Percentiles rank a stretch among this genome's conserved stretches.
These are phyloP conservation scores for Abscondita cerata DNA, from an alignment of 2,888 invertebrate species.

Conservation along the genomic window DNA sequence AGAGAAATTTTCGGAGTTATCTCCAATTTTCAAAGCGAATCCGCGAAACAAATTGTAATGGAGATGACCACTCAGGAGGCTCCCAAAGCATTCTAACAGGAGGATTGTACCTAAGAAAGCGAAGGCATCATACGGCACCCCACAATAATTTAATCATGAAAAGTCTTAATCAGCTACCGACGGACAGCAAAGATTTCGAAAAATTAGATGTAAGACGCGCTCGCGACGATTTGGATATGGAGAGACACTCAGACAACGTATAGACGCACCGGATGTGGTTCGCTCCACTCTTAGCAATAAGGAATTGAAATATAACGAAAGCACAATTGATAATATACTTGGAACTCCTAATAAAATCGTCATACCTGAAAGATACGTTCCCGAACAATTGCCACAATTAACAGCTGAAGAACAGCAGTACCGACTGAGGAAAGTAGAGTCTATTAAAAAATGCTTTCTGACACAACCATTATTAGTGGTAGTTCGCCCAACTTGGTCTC, in stretches of 20 bases:
- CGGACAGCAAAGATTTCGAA: slow-evolving; percentile 49
- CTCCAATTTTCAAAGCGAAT: slow-evolving; percentile 88
- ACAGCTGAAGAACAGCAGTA: slow-evolving; percentile 85
- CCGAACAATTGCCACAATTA: slow-evolving; percentile 87
- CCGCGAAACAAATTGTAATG: slow-evolving; percentile 84
- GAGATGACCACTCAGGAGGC: slow-evolving; percentile 67
- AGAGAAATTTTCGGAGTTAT: slow-evolving; percentile 66
- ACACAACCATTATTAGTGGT: slow-evolving; percentile 65
- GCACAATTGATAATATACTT: slow-evolving; percentile 85
- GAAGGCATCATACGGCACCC: slow-evolving; percentile 88
- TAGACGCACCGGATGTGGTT: slow-evolving; percentile 86
- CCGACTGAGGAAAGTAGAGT: slow-evolving; percentile 86
- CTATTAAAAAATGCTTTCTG: slow-evolving; percentile 88
- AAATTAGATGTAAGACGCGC: slow-evolving; percentile 64
- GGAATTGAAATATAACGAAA: slow-evolving; percentile 74
- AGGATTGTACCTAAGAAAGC: slow-evolving; percentile 79
- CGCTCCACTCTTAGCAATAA: slow-evolving; percentile 76
- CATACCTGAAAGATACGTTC: slow-evolving; percentile 91
- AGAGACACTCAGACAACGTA: slow-evolving; percentile 75
- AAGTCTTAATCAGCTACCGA: slow-evolving; percentile 52
- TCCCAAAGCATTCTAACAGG: slow-evolving; percentile 56
- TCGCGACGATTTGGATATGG: slow-evolving; percentile 87
- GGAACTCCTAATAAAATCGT: slow-evolving; percentile 89
- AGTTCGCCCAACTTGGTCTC: slow-evolving; percentile 49
- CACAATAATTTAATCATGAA: slow-evolving; percentile 60